phyloP scores from a whole-genome alignment of 2,113 vertebrate genomes.

The Asarcornis scutulata region DNA sequence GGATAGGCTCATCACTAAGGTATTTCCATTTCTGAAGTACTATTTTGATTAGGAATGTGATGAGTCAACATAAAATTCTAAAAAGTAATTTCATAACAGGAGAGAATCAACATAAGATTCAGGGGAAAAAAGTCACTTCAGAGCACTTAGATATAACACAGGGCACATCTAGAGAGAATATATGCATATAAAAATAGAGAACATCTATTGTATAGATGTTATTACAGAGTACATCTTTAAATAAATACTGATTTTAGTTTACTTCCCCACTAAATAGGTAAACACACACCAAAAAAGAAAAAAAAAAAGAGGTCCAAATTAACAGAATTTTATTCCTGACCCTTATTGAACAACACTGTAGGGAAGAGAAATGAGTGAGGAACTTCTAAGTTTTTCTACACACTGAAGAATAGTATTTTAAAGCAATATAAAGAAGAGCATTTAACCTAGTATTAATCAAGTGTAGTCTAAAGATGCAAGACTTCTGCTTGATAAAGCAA shows the following conservation, averaged over 20 bases:
- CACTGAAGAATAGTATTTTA: not conserved
- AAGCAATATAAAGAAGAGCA: not conserved
- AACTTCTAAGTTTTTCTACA: not conserved
- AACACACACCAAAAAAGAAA: not conserved
- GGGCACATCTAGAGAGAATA: not conserved
- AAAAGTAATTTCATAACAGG: not conserved
- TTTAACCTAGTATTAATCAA: not conserved
- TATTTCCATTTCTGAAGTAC: not conserved
- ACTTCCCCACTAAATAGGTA: not conserved
- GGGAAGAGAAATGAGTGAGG: not conserved
- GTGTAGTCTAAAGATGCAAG: not conserved
- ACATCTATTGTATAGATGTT: not conserved
- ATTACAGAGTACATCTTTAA: not conserved
- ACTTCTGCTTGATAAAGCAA: not conserved
- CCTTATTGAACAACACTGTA: not conserved
- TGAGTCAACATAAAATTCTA: not conserved
- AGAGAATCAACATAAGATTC: not conserved
- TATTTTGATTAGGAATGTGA: not conserved
- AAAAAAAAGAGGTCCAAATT: not conserved
- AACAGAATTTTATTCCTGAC: not conserved
- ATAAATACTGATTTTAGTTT: not conserved
- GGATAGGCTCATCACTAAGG: not conserved
- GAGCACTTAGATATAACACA: not conserved
- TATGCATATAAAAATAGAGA: not conserved
- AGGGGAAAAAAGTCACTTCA: not conserved